phyloP scores from a whole-genome alignment of 2,113 vertebrate genomes.

The Tympanuchus pallidicinctus region DNA sequence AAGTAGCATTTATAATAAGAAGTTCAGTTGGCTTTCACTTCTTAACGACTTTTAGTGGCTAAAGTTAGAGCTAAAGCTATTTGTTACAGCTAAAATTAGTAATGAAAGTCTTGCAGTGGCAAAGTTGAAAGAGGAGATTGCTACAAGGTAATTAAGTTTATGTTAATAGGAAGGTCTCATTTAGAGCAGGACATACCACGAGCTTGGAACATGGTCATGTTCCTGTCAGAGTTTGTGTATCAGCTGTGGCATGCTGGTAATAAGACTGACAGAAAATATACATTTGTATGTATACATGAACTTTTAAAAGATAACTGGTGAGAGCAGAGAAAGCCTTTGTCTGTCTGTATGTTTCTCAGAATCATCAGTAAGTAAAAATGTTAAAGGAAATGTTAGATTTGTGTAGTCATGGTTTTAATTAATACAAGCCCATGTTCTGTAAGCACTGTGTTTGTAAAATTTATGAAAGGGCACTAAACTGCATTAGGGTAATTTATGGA shows the following conservation, averaged over 20 bases:
- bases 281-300: neutral
- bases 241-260: neutral
- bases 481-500: conserved; percentile 71
- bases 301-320: neutral
- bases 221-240: neutral
- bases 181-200: neutral
- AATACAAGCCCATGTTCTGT: conserved; percentile 26
- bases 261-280: neutral
- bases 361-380: neutral
- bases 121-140: neutral
- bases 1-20: neutral
- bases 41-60: neutral
- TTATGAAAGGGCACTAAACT: conserved; percentile 66
- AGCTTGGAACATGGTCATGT: neutral
- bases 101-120: neutral
- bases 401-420: conserved; percentile 66
- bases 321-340: conserved; percentile 29
- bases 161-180: neutral
- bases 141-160: neutral
- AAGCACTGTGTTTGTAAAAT: conserved; percentile 67
- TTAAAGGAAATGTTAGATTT: conserved; percentile 64
- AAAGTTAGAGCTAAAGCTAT: neutral
- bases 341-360: neutral
- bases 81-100: neutral
- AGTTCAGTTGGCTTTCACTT: neutral